phyloP scores from a whole-genome alignment of 2,113 vertebrate genomes.

The Marmota flaviventris region DNA sequence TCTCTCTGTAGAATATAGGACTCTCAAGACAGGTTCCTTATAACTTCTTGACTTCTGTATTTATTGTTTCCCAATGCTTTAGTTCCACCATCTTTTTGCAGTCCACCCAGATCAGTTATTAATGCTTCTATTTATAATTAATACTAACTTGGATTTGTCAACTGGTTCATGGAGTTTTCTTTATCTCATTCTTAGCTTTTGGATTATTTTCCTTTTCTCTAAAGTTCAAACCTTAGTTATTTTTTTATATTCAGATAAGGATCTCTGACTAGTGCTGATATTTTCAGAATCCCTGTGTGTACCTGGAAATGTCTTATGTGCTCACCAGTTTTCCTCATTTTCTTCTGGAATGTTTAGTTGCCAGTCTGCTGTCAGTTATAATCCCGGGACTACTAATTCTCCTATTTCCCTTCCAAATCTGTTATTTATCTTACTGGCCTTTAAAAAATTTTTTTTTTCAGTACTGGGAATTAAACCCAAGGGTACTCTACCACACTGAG shows the following conservation, averaged over 20 bases:
- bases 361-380: background rate
- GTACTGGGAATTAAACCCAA: too few species aligned
- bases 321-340: background rate
- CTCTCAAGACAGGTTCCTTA: background rate
- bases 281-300: background rate
- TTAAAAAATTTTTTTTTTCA: background rate
- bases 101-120: background rate
- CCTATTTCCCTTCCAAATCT: background rate
- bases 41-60: background rate
- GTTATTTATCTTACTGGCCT: background rate
- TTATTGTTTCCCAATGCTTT: background rate
- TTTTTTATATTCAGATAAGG: background rate
- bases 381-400: background rate
- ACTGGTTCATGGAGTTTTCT: background rate
- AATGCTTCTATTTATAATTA: background rate
- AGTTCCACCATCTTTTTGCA: background rate
- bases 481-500: too few species aligned
- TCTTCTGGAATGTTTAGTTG: background rate
- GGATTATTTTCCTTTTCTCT: background rate
- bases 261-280: background rate
- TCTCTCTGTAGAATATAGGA: background rate
- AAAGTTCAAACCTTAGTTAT: background rate
- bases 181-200: background rate
- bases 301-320: background rate
- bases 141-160: background rate